These are phyloP conservation scores for Penaeus monodon DNA, from an alignment of 2,888 invertebrate genomes.

Conservation along the genomic window DNA sequence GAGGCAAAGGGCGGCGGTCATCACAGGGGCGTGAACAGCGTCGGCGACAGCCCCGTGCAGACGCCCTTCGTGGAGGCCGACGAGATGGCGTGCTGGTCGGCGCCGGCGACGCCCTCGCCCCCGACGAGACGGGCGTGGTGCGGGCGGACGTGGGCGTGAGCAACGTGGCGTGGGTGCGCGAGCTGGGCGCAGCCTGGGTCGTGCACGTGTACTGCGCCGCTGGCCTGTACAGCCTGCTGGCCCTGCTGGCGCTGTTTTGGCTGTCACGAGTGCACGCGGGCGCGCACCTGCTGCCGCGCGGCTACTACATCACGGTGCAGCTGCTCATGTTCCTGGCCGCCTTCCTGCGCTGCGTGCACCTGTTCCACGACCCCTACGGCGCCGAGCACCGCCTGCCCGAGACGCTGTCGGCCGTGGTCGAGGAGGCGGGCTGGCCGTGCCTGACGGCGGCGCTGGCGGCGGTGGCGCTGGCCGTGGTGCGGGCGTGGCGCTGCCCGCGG, in stretches of 20 bases:
- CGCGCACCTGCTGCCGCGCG: conserved; percentile 87
- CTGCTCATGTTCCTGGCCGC: conserved; percentile 86
- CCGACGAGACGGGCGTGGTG: conserved; percentile 32
- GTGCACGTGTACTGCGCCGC: conserved; percentile 91
- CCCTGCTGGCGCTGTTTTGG: conserved; percentile 87
- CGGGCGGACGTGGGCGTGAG: conserved; percentile 53
- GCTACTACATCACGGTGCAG: conserved; percentile 89
- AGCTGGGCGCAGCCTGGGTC: conserved; percentile 84
- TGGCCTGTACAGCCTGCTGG: conserved; percentile 85
- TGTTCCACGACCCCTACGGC: conserved; percentile 93
- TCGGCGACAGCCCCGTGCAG: conserved; percentile 35
- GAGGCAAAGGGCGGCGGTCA: conserved; percentile 30
- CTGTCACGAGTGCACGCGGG: conserved; percentile 87
- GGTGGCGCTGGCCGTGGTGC: conserved; percentile 85
- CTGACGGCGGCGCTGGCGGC: conserved; percentile 90
- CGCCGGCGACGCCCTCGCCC: neutral
- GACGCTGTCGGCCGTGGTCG: conserved; percentile 84
- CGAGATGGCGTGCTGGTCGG: neutral
- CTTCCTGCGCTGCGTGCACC: conserved; percentile 84
- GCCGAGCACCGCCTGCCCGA: conserved; percentile 83
- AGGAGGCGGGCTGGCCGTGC: conserved; percentile 88
- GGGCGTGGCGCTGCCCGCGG: conserved; percentile 69
- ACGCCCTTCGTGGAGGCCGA: conserved; percentile 50
- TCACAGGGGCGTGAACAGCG: conserved; percentile 25
- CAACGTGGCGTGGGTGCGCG: conserved; percentile 67